phyloP scores from a whole-genome alignment of 2,888 invertebrate genomes.

The Orthonychiurus folsomi region DNA sequence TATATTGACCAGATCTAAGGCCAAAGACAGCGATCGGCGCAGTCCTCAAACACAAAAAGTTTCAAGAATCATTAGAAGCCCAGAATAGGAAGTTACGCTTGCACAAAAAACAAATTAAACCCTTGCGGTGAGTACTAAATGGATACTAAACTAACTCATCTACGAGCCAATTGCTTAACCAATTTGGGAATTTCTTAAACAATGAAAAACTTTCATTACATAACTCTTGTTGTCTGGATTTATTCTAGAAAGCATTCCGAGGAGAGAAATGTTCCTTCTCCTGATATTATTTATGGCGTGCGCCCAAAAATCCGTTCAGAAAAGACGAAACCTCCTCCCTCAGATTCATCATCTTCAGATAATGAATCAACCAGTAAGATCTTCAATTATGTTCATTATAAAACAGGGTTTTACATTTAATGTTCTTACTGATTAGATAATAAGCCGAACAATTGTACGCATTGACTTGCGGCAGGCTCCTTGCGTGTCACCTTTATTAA shows the following conservation, averaged over 20 bases:
- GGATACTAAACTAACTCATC: slow-evolving; percentile 5
- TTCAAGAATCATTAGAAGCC: no score
- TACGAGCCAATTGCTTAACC: no score
- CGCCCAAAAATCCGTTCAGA: slow-evolving; percentile 8
- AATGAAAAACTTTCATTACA: no score
- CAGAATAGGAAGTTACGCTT: no score
- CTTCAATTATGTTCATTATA: not conserved
- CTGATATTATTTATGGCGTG: slow-evolving; percentile 39
- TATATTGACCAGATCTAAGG: slow-evolving; percentile 37
- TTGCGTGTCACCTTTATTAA: no score
- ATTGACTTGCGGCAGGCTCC: no score
- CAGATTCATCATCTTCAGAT: not conserved
- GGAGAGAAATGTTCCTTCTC: slow-evolving; percentile 36
- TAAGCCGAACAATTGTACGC: no score
- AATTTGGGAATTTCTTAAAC: no score
- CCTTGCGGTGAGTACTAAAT: not conserved
- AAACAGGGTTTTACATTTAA: no score
- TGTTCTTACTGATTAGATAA: no score
- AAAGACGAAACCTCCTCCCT: not conserved
- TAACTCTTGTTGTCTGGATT: no score
- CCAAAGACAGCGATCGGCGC: slow-evolving; percentile 20
- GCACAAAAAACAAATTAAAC: not conserved
- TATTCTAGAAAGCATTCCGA: not conserved
- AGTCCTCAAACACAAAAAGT: slow-evolving; percentile 33
- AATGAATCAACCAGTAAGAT: not conserved